Evolutionary conservation across 2,888 invertebrate genomes (phyloP).

Genomic region (Lapara coniferarum): DNA sequence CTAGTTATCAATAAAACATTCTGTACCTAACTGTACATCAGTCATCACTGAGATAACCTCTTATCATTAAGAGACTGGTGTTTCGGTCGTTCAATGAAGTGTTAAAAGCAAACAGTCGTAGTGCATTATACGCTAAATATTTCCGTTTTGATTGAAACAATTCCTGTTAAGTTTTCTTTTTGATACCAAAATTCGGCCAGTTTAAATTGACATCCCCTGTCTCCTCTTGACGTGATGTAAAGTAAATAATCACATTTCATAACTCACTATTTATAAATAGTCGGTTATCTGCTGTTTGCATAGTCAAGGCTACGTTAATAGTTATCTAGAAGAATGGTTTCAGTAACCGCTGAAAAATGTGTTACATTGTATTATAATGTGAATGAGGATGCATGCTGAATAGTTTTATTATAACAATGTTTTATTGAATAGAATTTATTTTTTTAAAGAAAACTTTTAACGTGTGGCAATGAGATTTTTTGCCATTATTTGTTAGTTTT

Average conservation of each 20-base stretch:
- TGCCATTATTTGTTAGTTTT: too few relatives aligned
- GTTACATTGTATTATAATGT: constrained; percentile 32
- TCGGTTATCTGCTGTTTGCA: constrained; percentile 5
- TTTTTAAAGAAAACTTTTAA: neutral
- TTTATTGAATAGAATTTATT: neutral
- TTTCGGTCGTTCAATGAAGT: too few relatives aligned
- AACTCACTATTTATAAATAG: constrained; percentile 19
- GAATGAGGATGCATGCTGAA: constrained; percentile 24
- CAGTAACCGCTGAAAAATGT: constrained; percentile 1
- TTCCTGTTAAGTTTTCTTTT: too few relatives aligned
- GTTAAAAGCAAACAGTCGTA: too few relatives aligned
- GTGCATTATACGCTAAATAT: too few relatives aligned
- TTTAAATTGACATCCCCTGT: neutral
- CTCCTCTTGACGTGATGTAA: constrained; percentile 8
- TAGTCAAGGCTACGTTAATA: constrained; percentile 14
- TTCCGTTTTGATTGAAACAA: too few relatives aligned
- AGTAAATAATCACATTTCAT: constrained; percentile 17
- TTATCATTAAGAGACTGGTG: too few relatives aligned
- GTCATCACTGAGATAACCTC: too few relatives aligned
- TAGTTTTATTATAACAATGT: neutral
- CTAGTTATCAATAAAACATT: too few relatives aligned
- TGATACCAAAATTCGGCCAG: too few relatives aligned
- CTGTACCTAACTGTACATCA: too few relatives aligned
- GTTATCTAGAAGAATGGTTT: constrained; percentile 11
- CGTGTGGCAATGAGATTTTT: too few relatives aligned